These are phyloP conservation scores for Phania funesta DNA, from an alignment of 2,888 invertebrate genomes.

Conservation along the genomic window DNA sequence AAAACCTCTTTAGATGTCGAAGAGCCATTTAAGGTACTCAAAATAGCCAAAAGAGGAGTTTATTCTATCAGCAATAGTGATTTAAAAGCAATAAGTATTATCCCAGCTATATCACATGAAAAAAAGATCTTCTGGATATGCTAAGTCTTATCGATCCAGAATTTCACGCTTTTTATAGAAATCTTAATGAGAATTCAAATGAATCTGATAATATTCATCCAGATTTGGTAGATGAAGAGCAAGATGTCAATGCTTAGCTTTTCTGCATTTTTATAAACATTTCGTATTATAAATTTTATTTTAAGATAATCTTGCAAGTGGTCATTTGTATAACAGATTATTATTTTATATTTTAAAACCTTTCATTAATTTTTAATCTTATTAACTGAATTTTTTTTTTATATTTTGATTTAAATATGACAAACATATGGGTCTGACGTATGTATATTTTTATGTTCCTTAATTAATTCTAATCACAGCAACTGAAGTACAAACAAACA, in stretches of 20 bases:
- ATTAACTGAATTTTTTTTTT: constrained; percentile 34
- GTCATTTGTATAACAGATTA: constrained; percentile 36
- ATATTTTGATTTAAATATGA: constrained; percentile 26
- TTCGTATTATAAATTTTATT: constrained; percentile 32
- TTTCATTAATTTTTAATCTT: constrained; percentile 32
- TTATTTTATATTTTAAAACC: constrained; percentile 35
- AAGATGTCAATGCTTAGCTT: constrained; percentile 44
- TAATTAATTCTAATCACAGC: constrained; percentile 33
- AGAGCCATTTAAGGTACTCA: constrained; percentile 56
- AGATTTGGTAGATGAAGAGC: constrained; percentile 39
- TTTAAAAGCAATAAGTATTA: constrained; percentile 32
- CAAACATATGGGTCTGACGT: constrained; percentile 35
- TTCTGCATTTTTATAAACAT: constrained; percentile 39
- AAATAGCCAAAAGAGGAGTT: constrained; percentile 54
- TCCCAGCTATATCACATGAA: constrained; percentile 43
- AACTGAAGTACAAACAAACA: constrained; percentile 25
- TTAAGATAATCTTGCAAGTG: constrained; percentile 37
- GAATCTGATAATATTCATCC: constrained; percentile 54
- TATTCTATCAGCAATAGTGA: constrained; percentile 40
- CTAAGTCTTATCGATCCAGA: constrained; percentile 46
- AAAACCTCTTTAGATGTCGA: constrained; percentile 57
- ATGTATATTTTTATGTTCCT: constrained; percentile 36
- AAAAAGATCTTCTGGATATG: constrained; percentile 54
- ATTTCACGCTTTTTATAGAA: constrained; percentile 56
- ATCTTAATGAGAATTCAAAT: constrained; percentile 43